Conservation (phyloP, 2,888 invertebrate species). For the Sabellastarte sp. region DNA sequence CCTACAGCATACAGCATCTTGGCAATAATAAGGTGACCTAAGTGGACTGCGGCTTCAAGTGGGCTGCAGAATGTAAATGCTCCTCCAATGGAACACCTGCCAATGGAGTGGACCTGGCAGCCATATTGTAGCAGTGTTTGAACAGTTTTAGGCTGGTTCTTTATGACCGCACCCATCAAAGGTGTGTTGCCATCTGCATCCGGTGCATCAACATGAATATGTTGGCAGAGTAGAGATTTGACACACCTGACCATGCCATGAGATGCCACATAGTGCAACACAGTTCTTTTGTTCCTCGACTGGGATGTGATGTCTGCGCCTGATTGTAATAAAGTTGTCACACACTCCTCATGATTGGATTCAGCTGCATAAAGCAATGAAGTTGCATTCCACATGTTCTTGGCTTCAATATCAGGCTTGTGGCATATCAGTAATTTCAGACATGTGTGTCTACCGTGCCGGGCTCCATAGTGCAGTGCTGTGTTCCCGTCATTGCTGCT, state of each 20-base stretch:
- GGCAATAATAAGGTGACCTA: neutral
- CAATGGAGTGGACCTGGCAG: constrained; percentile 30
- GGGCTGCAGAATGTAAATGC: neutral
- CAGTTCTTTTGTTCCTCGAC: constrained; percentile 1
- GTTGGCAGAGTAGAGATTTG: constrained; percentile 12
- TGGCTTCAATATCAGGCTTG: constrained; percentile 14
- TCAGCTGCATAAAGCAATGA: constrained; percentile 20
- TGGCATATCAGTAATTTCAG: constrained; percentile 13
- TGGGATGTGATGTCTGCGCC: constrained; percentile 31
- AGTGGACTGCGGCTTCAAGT: constrained; percentile 6
- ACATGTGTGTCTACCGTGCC: constrained; percentile 16
- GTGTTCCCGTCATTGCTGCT: constrained; percentile 24
- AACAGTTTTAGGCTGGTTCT: constrained; percentile 28
- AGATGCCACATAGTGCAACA: constrained; percentile 13
- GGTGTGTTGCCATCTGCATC: constrained; percentile 32
- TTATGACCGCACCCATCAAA: constrained; percentile 29
- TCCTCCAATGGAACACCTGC: constrained; percentile 9
- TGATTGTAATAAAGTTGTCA: constrained; percentile 17
- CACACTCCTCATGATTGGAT: constrained; percentile 11
- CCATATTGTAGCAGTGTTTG: constrained; percentile 30
- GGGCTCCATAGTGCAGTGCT: constrained; percentile 29
- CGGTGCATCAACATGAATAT: constrained; percentile 14
- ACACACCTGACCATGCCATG: constrained; percentile 9
- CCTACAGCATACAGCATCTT: constrained; percentile 9
- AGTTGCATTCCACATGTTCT: constrained; percentile 17